These are phyloP conservation scores for Alfaro cultratus DNA, from an alignment of 2,797 vertebrate genomes.

Conservation along the genomic window DNA sequence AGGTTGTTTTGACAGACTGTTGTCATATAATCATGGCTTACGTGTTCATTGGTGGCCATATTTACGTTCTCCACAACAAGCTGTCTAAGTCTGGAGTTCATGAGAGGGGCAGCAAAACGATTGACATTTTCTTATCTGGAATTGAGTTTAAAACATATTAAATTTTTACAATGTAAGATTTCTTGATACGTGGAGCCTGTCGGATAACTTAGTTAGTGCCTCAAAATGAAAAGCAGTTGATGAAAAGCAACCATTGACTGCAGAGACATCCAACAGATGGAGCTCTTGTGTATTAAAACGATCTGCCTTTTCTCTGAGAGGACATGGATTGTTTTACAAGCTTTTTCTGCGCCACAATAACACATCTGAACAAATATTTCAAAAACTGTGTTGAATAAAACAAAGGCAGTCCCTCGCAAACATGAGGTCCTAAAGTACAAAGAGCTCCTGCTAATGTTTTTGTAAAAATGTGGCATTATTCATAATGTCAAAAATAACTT, in stretches of 20 bases:
- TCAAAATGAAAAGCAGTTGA: conserved; percentile 7
- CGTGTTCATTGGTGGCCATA: background rate
- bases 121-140: background rate
- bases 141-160: background rate
- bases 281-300: conserved; percentile 43
- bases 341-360: conserved; percentile 11
- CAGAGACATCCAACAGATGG: conserved; percentile 43
- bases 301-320: conserved; percentile 21
- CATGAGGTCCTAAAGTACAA: conserved; percentile 4
- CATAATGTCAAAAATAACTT: conserved; percentile 41
- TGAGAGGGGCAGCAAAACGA: background rate
- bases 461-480: conserved; percentile 37
- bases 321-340: conserved; percentile 16
- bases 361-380: conserved; percentile 2
- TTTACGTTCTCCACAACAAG: background rate
- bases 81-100: no score
- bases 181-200: background rate
- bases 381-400: background rate
- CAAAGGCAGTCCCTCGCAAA: background rate
- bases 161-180: background rate
- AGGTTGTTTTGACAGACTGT: background rate
- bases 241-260: conserved; percentile 22
- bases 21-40: background rate
- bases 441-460: conserved; percentile 7
- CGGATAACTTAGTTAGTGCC: background rate